Percentiles rank a stretch among this genome's conserved stretches.
These are phyloP conservation scores for Frankliniella fusca DNA, from an alignment of 2,888 invertebrate species.

Conservation along the genomic window DNA sequence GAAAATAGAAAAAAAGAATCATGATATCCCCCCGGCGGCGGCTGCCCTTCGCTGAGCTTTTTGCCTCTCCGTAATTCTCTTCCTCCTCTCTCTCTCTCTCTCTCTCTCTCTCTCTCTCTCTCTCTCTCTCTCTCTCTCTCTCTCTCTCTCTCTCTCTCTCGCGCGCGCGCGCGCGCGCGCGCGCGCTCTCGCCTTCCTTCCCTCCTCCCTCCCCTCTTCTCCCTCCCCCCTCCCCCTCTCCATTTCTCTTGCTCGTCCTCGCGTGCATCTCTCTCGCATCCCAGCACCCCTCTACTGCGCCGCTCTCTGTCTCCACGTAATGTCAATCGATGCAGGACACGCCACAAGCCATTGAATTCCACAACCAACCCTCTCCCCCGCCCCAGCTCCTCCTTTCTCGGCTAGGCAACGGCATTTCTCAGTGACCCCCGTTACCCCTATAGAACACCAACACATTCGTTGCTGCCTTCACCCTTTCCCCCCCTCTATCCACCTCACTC, in stretches of 20 bases:
- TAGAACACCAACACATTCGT: not conserved
- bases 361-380: not conserved
- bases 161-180: not conserved
- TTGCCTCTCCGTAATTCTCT: not conserved
- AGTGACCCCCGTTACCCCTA: not conserved
- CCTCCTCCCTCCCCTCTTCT: not conserved
- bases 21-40: not conserved
- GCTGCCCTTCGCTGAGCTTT: too few relatives aligned
- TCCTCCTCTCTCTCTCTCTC: not conserved
- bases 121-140: not conserved
- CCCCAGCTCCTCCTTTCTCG: not conserved
- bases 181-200: not conserved
- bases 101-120: not conserved
- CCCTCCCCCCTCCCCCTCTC: not conserved
- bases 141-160: conserved; percentile 18
- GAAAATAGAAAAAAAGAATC: not conserved
- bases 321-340: not conserved
- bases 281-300: too few relatives aligned
- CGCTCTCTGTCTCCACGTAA: not conserved
- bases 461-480: not conserved
- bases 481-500: not conserved
- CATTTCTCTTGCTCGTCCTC: not conserved
- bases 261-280: not conserved
- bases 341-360: conserved; percentile 1
- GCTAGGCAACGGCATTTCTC: not conserved